A percentile compares a stretch with the other conserved stretches of the same genome.
Conservation (phyloP, 1,140 invertebrate species). For the Drosophila athabasca region DNA sequence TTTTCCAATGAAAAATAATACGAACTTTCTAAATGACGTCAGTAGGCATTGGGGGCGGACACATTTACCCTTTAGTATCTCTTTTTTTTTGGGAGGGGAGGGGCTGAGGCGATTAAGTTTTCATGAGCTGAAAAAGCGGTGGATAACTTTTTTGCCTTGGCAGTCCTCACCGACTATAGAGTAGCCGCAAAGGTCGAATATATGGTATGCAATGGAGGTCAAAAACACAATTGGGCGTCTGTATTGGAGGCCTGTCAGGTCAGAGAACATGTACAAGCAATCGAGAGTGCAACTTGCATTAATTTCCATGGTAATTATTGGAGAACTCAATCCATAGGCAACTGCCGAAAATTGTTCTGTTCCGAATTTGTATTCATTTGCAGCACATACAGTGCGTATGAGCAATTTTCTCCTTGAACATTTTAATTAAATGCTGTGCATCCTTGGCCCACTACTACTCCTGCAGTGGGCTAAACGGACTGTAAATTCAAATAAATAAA, state of each 20-base stretch:
- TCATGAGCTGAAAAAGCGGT: slow-evolving; percentile 17
- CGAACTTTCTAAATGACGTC: slow-evolving; percentile 11
- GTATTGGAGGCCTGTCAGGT: slow-evolving; percentile 1
- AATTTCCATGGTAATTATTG: not conserved
- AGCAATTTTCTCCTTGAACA: too few species aligned
- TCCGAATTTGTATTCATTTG: too few species aligned
- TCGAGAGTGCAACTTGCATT: slow-evolving; percentile 7
- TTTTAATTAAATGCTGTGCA: too few species aligned
- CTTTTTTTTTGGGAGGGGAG: slow-evolving; percentile 3
- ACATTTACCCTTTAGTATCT: slow-evolving; percentile 6
- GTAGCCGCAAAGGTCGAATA: slow-evolving; percentile 30
- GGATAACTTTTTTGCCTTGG: slow-evolving; percentile 7
- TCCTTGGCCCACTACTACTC: not conserved
- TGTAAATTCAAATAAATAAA: not conserved
- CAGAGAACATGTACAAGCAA: slow-evolving; percentile 4
- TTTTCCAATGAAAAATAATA: not conserved
- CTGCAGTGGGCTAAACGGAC: not conserved
- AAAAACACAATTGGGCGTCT: not conserved
- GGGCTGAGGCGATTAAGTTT: slow-evolving; percentile 29
- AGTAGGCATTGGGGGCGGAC: slow-evolving; percentile 6
- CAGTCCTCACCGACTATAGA: slow-evolving; percentile 9
- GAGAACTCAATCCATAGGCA: slow-evolving; percentile 1
- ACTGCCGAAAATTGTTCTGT: not conserved
- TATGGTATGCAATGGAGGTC: slow-evolving; percentile 12
- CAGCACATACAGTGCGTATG: too few species aligned